phyloP scores from a whole-genome alignment of 2,113 vertebrate genomes.

The Saccopteryx bilineata region DNA sequence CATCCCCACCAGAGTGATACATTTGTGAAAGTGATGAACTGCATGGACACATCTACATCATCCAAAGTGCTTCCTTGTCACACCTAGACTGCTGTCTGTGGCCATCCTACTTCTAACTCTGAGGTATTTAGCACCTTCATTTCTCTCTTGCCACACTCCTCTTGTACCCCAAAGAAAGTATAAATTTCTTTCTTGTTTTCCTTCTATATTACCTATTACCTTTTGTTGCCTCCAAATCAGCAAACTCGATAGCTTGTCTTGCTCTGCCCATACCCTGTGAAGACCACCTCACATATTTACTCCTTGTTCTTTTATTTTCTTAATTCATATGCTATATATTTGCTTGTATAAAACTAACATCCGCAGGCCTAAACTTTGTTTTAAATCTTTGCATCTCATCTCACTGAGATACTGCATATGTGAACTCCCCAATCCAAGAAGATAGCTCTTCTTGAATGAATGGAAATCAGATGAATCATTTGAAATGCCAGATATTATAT shows the following conservation, averaged over 20 bases:
- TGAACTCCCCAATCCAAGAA: background rate
- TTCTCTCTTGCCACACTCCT: background rate
- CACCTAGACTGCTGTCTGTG: background rate
- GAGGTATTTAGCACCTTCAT: background rate
- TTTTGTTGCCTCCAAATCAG: background rate
- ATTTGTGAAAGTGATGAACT: background rate
- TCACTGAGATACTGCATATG: background rate
- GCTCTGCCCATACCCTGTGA: background rate
- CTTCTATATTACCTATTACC: background rate
- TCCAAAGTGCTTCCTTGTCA: background rate
- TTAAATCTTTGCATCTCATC: background rate
- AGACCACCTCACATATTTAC: background rate
- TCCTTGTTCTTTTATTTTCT: background rate
- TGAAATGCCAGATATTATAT: background rate
- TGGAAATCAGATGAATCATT: background rate
- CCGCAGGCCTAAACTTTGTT: background rate
- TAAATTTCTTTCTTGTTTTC: background rate
- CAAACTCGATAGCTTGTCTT: background rate
- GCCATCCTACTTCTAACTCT: background rate
- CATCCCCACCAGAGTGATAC: background rate
- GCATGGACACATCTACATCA: background rate
- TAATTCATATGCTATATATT: background rate
- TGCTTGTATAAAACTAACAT: background rate
- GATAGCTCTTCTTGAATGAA: background rate
- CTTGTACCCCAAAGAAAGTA: background rate